Base-by-base conservation (phyloP, 2,888 invertebrate genomes). In the Sceliomorpha sp. region DNA sequence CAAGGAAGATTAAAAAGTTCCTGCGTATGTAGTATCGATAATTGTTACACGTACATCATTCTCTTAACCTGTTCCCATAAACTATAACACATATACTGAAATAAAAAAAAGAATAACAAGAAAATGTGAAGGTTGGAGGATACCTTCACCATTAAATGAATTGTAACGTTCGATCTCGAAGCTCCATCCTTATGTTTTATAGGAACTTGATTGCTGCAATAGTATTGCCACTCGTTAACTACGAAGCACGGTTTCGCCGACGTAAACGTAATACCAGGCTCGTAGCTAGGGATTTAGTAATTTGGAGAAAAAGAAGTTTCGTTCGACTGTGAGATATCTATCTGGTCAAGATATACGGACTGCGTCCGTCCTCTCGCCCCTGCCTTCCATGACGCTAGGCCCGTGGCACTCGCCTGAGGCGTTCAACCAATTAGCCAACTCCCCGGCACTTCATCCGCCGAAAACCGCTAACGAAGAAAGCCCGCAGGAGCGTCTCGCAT, bases 361-460 rank as follows among this genome's bases (percentile, higher is more conserved):
- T n/a, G n/a, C n/a, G n/a, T n/a, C n/a, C n/a, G n/a, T n/a, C n/a
- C n/a, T n/a, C n/a, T n/a, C n/a, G n/a, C n/a, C n/a, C n/a, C n/a
- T n/a, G n/a, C n/a, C n/a, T n/a, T n/a, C n/a, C n/a, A n/a, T n/a
- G n/a, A n/a, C n/a, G n/a, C n/a, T 7, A 37, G 66, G 48, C 20
- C 20, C 74, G 72, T 64, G 73, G 78, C 78, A n/a, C 78, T 78
- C 76, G 83, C 84, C 81, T 60, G 77, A 72, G 82, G 84, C 81
- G 79, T 81, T 82, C 79, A 84, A 83, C 83, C 83, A 84, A 84
- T 84, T 84, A 84, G 82, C 80, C 81, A 84, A 84, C 84, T 84
- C 81, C 70, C 75, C 74, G 77, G 82, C 78, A 78, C 78, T 81
- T 83, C 74, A 72, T 74, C 79, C 77, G 76, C 74, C 76, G 76